These are phyloP conservation scores for Cephalotes varians DNA, from an alignment of 2,888 invertebrate genomes.

Conservation along the genomic window DNA sequence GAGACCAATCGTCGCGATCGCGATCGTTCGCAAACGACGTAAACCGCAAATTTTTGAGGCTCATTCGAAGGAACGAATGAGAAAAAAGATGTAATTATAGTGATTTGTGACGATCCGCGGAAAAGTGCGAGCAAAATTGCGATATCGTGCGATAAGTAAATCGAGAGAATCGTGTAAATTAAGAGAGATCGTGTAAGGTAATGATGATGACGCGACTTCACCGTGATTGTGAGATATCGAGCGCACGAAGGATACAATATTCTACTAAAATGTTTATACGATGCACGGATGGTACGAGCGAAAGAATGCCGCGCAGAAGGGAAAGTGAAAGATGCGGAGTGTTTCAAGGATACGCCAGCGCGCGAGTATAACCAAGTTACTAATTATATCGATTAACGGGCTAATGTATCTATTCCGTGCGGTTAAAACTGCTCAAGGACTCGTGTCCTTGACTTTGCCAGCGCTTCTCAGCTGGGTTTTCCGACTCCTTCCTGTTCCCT, in stretches of 20 bases:
- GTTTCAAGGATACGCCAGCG: slow-evolving; percentile 42
- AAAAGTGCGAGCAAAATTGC: slow-evolving; percentile 16
- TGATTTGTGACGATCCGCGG: slow-evolving; percentile 27
- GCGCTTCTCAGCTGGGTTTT: background rate
- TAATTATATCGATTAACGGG: slow-evolving; percentile 53
- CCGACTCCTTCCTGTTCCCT: slow-evolving; percentile 19
- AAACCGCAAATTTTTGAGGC: background rate
- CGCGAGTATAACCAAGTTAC: slow-evolving; percentile 37
- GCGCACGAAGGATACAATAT: slow-evolving; percentile 38
- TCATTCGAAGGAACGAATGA: background rate
- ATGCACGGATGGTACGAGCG: slow-evolving; percentile 32
- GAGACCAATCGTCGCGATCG: slow-evolving; percentile 12
- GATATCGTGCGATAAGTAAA: slow-evolving; percentile 41
- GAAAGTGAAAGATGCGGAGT: slow-evolving; percentile 55
- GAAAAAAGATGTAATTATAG: slow-evolving; percentile 15
- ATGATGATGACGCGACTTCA: slow-evolving; percentile 48
- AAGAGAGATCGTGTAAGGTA: slow-evolving; percentile 45
- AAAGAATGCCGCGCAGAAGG: slow-evolving; percentile 52
- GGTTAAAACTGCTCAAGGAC: slow-evolving; percentile 44
- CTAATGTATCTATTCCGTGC: slow-evolving; percentile 46
- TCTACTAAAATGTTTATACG: slow-evolving; percentile 49
- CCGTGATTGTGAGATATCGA: slow-evolving; percentile 36
- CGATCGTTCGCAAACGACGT: slow-evolving; percentile 17
- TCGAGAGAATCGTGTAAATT: slow-evolving; percentile 39
- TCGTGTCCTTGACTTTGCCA: slow-evolving; percentile 49